Percentiles rank a stretch among this genome's conserved stretches.
These are phyloP conservation scores for Phalacrocorax pelagicus DNA, from an alignment of 2,113 vertebrate species.

Conservation along the genomic window DNA sequence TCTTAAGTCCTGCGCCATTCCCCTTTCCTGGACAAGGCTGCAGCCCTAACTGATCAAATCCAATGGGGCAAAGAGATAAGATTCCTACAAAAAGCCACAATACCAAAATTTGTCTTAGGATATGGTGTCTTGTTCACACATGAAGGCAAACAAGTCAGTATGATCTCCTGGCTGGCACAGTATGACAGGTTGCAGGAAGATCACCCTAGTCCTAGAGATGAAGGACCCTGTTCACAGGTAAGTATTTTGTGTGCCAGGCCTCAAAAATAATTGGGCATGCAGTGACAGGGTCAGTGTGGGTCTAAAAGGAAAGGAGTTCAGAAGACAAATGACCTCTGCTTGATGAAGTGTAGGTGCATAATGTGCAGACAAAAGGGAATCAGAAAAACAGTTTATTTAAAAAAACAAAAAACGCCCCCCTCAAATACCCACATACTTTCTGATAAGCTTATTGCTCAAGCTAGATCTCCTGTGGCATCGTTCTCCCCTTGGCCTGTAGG, in stretches of 20 bases:
- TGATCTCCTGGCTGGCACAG: background rate
- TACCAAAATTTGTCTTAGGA: background rate
- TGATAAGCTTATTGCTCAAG: background rate
- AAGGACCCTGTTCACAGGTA: background rate
- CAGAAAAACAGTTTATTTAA: slow-evolving; percentile 38
- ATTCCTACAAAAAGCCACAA: background rate
- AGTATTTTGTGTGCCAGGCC: background rate
- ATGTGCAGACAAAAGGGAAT: background rate
- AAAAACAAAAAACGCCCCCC: background rate
- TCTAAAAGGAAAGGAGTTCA: background rate
- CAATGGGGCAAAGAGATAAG: background rate
- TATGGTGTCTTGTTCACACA: background rate
- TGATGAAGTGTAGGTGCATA: background rate
- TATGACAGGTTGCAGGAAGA: background rate
- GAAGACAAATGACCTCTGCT: background rate
- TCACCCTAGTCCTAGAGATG: background rate
- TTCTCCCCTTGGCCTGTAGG: background rate
- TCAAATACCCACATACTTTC: background rate
- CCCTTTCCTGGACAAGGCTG: background rate
- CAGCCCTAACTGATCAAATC: background rate
- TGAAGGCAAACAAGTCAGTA: background rate
- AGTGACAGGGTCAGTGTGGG: background rate
- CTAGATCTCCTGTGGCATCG: background rate
- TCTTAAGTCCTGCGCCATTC: background rate
- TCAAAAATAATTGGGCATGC: background rate